A percentile compares a stretch with the other conserved stretches of the same genome.
phyloP scores from a whole-genome alignment of 2,888 invertebrate species.

The Chydorus sphaericus region DNA sequence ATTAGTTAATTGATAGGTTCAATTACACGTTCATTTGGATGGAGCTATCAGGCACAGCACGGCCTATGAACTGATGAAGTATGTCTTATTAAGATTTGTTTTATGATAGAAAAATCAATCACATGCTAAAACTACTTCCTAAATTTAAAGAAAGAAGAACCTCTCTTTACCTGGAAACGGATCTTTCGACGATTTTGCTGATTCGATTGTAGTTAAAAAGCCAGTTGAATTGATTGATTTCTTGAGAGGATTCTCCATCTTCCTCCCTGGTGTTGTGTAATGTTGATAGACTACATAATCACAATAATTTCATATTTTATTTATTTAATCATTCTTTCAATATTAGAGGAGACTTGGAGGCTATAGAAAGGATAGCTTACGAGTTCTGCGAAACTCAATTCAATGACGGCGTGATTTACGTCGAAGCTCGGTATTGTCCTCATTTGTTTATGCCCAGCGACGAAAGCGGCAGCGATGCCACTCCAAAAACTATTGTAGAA shows the following conservation, averaged over 20 bases:
- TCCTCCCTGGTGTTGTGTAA: conserved; percentile 28
- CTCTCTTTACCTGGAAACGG: conserved; percentile 27
- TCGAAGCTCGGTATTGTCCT: conserved; percentile 37
- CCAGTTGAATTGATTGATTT: conserved; percentile 30
- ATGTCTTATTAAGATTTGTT: no score
- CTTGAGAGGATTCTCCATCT: conserved; percentile 29
- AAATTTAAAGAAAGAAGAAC: conserved; percentile 23
- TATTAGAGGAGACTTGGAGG: conserved; percentile 34
- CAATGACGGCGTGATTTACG: conserved; percentile 33
- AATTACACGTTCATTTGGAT: conserved; percentile 40
- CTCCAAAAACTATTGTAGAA: conserved; percentile 27
- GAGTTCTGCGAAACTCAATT: conserved; percentile 40
- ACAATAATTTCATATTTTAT: no score
- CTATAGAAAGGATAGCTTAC: conserved; percentile 37
- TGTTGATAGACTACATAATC: no score
- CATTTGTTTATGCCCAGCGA: conserved; percentile 31
- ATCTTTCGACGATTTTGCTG: conserved; percentile 30
- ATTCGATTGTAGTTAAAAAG: conserved; percentile 27
- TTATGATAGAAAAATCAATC: no score
- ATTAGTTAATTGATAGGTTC: no score
- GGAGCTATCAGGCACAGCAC: conserved; percentile 35
- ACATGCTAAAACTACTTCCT: no score
- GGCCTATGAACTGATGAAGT: conserved; percentile 36
- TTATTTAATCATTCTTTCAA: background rate
- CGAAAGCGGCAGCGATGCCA: no score